A percentile compares a stretch with the other conserved stretches of the same genome.
These are phyloP conservation scores for Pterocles burchelli DNA, from an alignment of 2,113 vertebrate genomes.

Conservation along the genomic window DNA sequence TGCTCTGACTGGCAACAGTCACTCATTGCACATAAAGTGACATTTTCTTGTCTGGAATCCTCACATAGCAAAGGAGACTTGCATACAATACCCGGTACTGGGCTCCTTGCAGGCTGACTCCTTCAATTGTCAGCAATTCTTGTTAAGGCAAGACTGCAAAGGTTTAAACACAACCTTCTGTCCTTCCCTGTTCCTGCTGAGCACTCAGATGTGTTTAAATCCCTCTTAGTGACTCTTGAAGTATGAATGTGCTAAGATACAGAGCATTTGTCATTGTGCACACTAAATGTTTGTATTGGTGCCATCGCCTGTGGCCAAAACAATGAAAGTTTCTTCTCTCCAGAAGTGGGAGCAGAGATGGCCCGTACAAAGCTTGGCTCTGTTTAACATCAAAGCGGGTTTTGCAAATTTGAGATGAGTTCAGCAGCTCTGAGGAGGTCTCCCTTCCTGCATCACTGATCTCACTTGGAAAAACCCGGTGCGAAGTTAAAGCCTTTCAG, in stretches of 20 bases:
- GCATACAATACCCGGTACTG: neutral
- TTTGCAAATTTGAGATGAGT: neutral
- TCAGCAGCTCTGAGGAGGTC: neutral
- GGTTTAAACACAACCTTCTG: neutral
- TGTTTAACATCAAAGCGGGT: neutral
- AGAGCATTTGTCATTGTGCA: neutral
- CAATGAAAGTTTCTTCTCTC: neutral
- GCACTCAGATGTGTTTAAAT: neutral
- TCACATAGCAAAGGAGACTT: neutral
- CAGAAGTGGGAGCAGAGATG: neutral
- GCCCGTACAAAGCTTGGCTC: neutral
- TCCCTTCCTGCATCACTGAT: neutral
- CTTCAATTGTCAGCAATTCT: neutral
- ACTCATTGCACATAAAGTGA: neutral
- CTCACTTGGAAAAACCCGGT: neutral
- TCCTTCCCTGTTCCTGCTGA: neutral
- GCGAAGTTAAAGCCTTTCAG: fast-evolving
- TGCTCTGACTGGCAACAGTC: neutral
- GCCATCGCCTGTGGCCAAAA: slow-evolving; percentile 12
- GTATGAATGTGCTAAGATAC: neutral
- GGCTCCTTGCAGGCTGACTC: neutral
- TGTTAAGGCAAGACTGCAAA: neutral
- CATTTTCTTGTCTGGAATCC: neutral
- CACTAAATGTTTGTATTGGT: neutral
- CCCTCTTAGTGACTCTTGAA: neutral